Conservation (phyloP, 2,888 invertebrate genomes). For the Drosophila antonietae region DNA sequence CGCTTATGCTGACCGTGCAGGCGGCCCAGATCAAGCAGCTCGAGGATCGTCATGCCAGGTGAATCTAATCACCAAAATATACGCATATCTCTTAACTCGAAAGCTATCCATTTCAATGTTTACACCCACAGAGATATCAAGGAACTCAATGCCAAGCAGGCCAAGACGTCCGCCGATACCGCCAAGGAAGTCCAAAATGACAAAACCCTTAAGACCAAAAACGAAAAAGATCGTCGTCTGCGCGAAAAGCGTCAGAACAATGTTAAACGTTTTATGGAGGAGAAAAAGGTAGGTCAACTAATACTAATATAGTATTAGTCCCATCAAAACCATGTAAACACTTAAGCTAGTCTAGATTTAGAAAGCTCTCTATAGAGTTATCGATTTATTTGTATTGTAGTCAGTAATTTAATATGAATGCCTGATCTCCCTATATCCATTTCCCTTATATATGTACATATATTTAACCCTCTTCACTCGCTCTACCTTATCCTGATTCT, state of each 20-base stretch:
- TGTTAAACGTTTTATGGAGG: constrained; percentile 98
- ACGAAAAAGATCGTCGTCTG: constrained; percentile 96
- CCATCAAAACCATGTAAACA: background rate
- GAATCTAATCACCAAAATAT: background rate
- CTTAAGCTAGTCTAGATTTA: background rate
- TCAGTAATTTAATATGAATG: background rate
- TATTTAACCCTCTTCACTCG: too few relatives aligned
- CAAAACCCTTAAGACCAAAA: constrained; percentile 97
- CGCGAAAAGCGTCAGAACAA: constrained; percentile 98
- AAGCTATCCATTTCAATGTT: too few relatives aligned
- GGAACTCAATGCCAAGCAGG: constrained; percentile 97
- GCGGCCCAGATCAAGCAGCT: constrained; percentile 94
- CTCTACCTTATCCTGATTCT: too few relatives aligned
- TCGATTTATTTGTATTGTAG: background rate
- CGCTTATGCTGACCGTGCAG: constrained; percentile 93
- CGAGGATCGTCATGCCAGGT: constrained; percentile 92
- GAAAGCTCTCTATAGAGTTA: background rate
- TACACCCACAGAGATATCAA: constrained; percentile 91
- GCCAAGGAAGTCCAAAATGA: constrained; percentile 98
- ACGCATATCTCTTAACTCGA: background rate
- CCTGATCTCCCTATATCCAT: background rate
- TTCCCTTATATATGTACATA: background rate
- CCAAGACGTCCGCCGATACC: constrained; percentile 98
- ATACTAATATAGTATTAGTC: background rate
- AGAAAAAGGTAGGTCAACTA: constrained; percentile 88